Evolutionary conservation across 1,140 invertebrate species (phyloP), one percentile per base, ranked within the genome.

Genomic region (Cataglyphis hispanica): DNA sequence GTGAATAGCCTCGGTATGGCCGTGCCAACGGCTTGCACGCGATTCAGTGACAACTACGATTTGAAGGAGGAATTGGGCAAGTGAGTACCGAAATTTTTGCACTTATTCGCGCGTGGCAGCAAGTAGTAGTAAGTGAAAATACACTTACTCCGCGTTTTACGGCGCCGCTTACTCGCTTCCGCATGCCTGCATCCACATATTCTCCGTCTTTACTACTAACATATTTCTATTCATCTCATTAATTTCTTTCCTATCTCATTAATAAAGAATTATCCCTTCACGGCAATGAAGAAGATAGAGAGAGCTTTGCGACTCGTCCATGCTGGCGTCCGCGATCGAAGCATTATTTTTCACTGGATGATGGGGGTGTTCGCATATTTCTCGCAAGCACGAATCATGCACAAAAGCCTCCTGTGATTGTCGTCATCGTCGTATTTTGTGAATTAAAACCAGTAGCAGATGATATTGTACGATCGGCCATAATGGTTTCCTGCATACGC

Each of bases 51-150:
- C 96, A 99, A 99, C 96, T 99, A 99, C 96, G 99, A 99, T 93
- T 97, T 99, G 88, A 99, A 99, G 96, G 99, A 99, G 96, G 99
- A 99, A 96, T 97, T 99, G 92, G 99, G 99, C 95, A 99, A 99
- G 98, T 99, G 97, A 98, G 98, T 98, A 95, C 22, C 25, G 31
- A 61, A 66, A 67, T 27, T 50, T 75, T 60, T 61, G 16, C 25
- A 46, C 37, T 22, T 60, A 43, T 50, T 58, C n/a, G 22, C 69
- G 69, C 5, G n/a, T n/a, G 4, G 31, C 22, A 72, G 69, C 25
- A n/a, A 72, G 8, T n/a, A n/a, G n/a, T n/a, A n/a, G n/a, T 40
- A 22, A 13, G 31, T 22, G 40, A 53, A 53, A 22, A 16, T 60
- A 50, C 43, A 11, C 7, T 25, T 43, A 25, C 37, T 69, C 25